Base-by-base conservation (phyloP, 2,797 vertebrate species). In the Coregonus sp. region DNA sequence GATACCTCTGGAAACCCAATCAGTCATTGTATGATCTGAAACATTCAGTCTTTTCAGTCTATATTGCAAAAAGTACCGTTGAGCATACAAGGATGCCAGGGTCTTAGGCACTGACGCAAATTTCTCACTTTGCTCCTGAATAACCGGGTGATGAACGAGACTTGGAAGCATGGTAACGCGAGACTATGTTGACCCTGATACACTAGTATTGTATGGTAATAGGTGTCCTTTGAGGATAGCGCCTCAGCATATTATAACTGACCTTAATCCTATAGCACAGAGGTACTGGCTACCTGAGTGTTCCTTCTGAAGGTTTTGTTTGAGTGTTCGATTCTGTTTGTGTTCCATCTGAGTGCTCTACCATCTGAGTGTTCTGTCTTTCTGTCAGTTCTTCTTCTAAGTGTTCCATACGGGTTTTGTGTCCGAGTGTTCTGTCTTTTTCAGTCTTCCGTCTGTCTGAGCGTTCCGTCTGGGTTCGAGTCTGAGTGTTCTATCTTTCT, bases 301-400 rank as follows among this genome's bases (percentile, higher is more conserved):
- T 20, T 63, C 59, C 2, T 5, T 56, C 54, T 18, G 59, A 63
- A n/a, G 9, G 20, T 7, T 25, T 20, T n/a, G 54, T 59, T n/a
- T 5, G 15, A n/a, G 15, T 16, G 54, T 47, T 47, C 9, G 2
- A 47, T n/a, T 59, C 54, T 59, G 54, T 16, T n/a, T 59, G 15
- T 5, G 54, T 59, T 59, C 15, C n/a, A 16, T 59, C 16, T 4
- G 54, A 56, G 5, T 56, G 54, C 18, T 56, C 18, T 15, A 1
- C 25, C 73, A 52, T 77, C 75, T 72, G 69, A 77, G 77, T 47
- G 75, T 82, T 77, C 73, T 69, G 74, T 47, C 9, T 47, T 47
- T 75, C 73, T 61, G 31, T 4, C 52, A 20, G 29, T 14, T 69
- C 65, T 47, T 9, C 3, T 59, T 47, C 37, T 47, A 2, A 12